Evolutionary conservation across 2,113 vertebrate genomes (phyloP), one percentile per base, ranked within the genome.

Genomic region (Eclectus roratus): DNA sequence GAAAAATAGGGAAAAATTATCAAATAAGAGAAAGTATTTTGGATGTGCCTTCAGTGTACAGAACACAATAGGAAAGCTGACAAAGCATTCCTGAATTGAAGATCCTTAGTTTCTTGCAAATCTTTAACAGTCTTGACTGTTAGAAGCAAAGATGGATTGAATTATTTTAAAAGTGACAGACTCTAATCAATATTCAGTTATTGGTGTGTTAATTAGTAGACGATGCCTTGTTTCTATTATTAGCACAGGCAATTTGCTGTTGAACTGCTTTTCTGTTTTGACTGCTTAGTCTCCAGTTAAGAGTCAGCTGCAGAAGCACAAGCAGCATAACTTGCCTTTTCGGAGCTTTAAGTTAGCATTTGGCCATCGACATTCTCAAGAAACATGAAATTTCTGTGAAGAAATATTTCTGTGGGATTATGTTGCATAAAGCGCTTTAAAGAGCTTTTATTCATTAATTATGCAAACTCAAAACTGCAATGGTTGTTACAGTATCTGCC

Each of bases 151-250:
- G 58, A 91, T 81, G 37, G 64, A 68, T 98, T 96, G 55, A 97
- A n/a, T 98, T 96, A 97, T 97, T 96, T 97, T 89, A 47, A 94
- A 93, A 91, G 95, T 97, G 94, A 96, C 93, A 97, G 97, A 96
- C 77, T 96, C 93, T 93, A 95, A 98, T 98, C 98, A 97, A 98
- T 98, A 98, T 96, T 96, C 88, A 95, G 77, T 97, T 98, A 97
- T 97, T 97, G 93, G 90, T 93, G 84, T 97, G 96, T 96, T 98
- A 98, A 98, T 98, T 96, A 97, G 94, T 79, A 97, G 85, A 94
- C 97, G 93, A 98, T 97, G 78, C 79, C 58, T 95, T 95, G 60
- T 95, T 87, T 96, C 61, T 95, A 33, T 96, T 97, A 97, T 96
- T 97, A 96, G 92, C 76, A 82, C 76, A 72, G 81, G 33, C 84